A percentile compares a stretch with the other conserved stretches of the same genome.
phyloP scores from a whole-genome alignment of 2,888 invertebrate genomes.

The Diaperis boleti region DNA sequence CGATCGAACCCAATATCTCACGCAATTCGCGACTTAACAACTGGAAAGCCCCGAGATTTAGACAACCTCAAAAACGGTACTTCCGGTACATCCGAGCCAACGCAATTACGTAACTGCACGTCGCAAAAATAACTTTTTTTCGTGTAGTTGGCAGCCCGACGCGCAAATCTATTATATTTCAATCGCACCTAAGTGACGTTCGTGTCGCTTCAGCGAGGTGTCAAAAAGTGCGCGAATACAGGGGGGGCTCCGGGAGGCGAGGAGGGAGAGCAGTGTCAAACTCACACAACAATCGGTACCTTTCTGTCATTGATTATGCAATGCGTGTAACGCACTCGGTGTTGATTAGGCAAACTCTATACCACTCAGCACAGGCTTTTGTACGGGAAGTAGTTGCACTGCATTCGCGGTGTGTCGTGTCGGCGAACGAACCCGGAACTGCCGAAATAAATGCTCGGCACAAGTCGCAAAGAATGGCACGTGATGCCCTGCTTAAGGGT shows the following conservation, averaged over 20 bases:
- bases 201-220: not conserved
- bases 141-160: not conserved
- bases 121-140: not conserved
- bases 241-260: not conserved
- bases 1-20: too few species aligned
- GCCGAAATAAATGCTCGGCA: conserved; percentile 28
- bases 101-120: not conserved
- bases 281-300: conserved; percentile 46
- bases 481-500: conserved; percentile 32
- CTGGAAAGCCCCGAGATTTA: too few species aligned
- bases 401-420: conserved; percentile 34
- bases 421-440: conserved; percentile 41
- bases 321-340: conserved; percentile 55
- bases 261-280: not conserved
- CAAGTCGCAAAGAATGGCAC: conserved; percentile 22
- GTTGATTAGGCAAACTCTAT: conserved; percentile 34
- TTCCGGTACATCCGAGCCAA: not conserved
- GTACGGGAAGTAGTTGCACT: conserved; percentile 25
- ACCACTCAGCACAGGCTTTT: conserved; percentile 40
- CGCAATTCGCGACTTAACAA: too few species aligned
- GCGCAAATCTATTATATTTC: too few species aligned
- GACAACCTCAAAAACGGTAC: too few species aligned
- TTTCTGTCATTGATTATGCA: conserved; percentile 60
- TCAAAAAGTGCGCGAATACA: not conserved
- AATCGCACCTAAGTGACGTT: not conserved